Percentiles rank a stretch among this genome's conserved stretches.
These are phyloP conservation scores for Acleris sparsana DNA, from an alignment of 2,888 invertebrate species.

Conservation along the genomic window DNA sequence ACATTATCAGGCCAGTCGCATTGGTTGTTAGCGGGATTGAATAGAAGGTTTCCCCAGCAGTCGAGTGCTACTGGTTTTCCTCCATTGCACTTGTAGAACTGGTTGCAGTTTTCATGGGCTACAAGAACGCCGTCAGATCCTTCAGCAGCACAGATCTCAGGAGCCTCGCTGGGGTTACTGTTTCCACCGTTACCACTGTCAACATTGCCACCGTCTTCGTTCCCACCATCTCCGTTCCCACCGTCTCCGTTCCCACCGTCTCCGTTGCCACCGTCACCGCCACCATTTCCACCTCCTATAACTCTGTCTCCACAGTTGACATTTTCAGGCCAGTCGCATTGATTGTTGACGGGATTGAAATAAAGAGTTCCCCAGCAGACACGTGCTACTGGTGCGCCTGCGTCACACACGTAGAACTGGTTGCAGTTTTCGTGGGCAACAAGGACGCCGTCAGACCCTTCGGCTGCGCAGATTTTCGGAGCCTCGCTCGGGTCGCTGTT, in stretches of 20 bases:
- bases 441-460: conserved; percentile 47
- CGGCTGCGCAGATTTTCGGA: conserved; percentile 45
- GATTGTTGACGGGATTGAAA: conserved; percentile 45
- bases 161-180: conserved; percentile 37
- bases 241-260: conserved; percentile 31
- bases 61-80: conserved; percentile 42
- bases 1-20: conserved; percentile 53
- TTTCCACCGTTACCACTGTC: conserved; percentile 5
- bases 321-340: conserved; percentile 51
- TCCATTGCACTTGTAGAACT: conserved; percentile 51
- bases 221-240: conserved; percentile 2
- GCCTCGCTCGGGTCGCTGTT: conserved; percentile 39
- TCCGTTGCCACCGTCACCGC: conserved; percentile 35
- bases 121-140: conserved; percentile 47
- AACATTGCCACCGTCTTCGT: not conserved
- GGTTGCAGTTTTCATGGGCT: conserved; percentile 52
- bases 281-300: conserved; percentile 29
- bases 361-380: conserved; percentile 45
- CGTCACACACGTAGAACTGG: conserved; percentile 49
- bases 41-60: conserved; percentile 45
- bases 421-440: conserved; percentile 56
- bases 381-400: conserved; percentile 42
- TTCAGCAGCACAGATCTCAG: conserved; percentile 43
- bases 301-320: conserved; percentile 47
- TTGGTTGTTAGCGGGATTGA: conserved; percentile 44